Evolutionary conservation across 2,113 vertebrate genomes (phyloP).

Genomic region (Pangasianodon hypophthalmus): DNA sequence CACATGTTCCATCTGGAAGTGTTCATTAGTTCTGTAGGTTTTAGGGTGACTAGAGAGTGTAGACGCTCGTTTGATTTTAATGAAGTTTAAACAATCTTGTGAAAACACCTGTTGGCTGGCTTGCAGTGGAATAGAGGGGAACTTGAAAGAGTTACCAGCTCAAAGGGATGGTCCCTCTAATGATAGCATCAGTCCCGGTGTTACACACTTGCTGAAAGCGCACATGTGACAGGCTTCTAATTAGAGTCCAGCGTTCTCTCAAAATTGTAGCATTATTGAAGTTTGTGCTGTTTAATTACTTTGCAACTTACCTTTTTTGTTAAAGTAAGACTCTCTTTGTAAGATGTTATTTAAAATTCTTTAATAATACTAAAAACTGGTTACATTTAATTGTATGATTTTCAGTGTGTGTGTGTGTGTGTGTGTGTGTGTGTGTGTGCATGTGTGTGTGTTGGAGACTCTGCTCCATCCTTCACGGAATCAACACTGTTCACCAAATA

Average conservation of each 20-base stretch:
- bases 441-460: not conserved
- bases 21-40: conserved; percentile 47
- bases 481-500: not conserved
- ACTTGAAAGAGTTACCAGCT: conserved; percentile 66
- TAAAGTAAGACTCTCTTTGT: conserved; percentile 34
- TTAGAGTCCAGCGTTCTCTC: conserved; percentile 63
- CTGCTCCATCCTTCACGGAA: not conserved
- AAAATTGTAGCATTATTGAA: conserved; percentile 54
- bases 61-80: conserved; percentile 50
- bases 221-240: conserved; percentile 68
- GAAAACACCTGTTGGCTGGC: conserved; percentile 68
- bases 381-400: not conserved
- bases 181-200: conserved; percentile 65
- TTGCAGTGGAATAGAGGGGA: conserved; percentile 49
- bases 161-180: conserved; percentile 68
- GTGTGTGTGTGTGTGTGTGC: conserved; percentile 2
- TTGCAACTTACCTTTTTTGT: conserved; percentile 54
- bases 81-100: conserved; percentile 57
- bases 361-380: conserved; percentile 15
- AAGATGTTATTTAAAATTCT: conserved; percentile 22
- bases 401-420: not conserved
- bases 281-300: conserved; percentile 65
- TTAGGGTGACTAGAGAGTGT: conserved; percentile 37
- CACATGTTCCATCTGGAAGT: conserved; percentile 42
- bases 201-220: conserved; percentile 63